phyloP scores from a whole-genome alignment of 2,113 vertebrate species.

The Motacilla alba region DNA sequence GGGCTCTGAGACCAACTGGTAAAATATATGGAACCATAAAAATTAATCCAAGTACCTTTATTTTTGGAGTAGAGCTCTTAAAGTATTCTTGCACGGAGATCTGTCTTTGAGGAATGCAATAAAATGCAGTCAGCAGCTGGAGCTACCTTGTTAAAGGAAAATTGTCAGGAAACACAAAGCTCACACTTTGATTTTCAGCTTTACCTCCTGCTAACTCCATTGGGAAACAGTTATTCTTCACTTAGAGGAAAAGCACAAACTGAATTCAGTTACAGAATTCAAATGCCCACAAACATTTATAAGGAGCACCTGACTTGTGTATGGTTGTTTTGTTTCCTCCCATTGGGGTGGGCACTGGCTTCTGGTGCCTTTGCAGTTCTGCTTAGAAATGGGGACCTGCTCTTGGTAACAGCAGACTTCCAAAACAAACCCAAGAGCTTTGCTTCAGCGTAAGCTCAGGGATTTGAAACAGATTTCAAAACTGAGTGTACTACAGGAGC shows the following conservation, averaged over 20 bases:
- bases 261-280: conserved; percentile 38
- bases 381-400: conserved; percentile 37
- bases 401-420: not conserved
- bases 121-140: conserved; percentile 32
- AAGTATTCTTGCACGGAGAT: not conserved
- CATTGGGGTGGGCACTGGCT: conserved; percentile 15
- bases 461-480: not conserved
- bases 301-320: conserved; percentile 60
- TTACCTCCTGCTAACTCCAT: not conserved
- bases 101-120: conserved; percentile 15
- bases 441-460: not conserved
- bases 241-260: conserved; percentile 30
- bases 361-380: conserved; percentile 29
- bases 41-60: not conserved
- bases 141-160: conserved; percentile 21
- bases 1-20: not conserved
- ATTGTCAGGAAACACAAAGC: conserved; percentile 18
- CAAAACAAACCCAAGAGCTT: not conserved
- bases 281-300: conserved; percentile 33
- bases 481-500: not conserved
- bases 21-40: not conserved
- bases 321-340: conserved; percentile 49
- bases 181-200: not conserved
- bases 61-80: not conserved
- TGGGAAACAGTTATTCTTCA: not conserved